Base-by-base conservation (phyloP, 1,140 invertebrate genomes). In the Drosophila parabipectinata region DNA sequence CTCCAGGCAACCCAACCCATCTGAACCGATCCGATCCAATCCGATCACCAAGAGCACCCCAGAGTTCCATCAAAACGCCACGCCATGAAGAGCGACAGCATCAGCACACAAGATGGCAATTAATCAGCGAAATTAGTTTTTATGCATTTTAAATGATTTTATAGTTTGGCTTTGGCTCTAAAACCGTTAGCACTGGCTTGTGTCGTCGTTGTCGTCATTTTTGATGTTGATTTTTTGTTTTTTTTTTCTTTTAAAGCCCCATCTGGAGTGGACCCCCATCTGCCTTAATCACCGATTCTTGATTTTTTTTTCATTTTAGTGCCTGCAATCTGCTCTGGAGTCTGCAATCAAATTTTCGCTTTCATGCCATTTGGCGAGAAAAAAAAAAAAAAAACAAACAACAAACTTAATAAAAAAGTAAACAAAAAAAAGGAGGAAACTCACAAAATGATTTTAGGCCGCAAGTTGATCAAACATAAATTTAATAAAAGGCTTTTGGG, bases 41-140 rank as follows among this genome's bases (percentile, higher is more conserved):
- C 32, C 39, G 41, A 44, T 15, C 41, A 8, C 15, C 41, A 8
- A 44, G n/a, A 14, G 41, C 41, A 44, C 4, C 41, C 34, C 32
- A 32, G 10, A 69, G 66, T 56, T 69, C 50, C 62, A 56, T 68
- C 66, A 69, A 69, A 66, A 50, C 52, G 41, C 56, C 26, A 28
- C 26, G 26, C 26, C 26, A 28, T 6, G 26, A 12, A 12, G 44
- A 72, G 72, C 54, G 59, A 63, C 62, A 45, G 26, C 73, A 45
- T 30, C 73, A 57, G 53, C 68, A 60, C 55, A 72, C 72, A 69
- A 63, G 52, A 50, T 0, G 59, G 78, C 82, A 87, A 87, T 87
- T 87, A 87, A 87, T 87, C 82, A 87, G 85, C 75, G 56, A 87
- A 87, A 87, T 87, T 85, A 87, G 83, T 87, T 87, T 71, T 87